A percentile compares a stretch with the other conserved stretches of the same genome.
Conservation (phyloP, 2,888 invertebrate genomes). For the Calliopum simillimum region DNA sequence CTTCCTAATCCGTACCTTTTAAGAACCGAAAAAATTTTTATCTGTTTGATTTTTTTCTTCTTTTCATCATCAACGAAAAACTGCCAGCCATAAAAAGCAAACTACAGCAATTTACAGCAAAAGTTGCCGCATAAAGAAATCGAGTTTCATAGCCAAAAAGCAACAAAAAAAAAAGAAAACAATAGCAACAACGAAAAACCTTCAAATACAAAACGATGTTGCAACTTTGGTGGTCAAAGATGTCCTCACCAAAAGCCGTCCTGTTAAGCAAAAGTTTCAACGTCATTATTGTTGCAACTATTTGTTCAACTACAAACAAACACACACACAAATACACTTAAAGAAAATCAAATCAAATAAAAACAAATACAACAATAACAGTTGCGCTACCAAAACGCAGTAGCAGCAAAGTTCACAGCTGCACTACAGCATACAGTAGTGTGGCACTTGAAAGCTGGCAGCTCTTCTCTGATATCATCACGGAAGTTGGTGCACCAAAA, state of each 20-base stretch:
- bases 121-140: too few species aligned
- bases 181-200: neutral
- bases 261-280: neutral
- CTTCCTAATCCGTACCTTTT: too few species aligned
- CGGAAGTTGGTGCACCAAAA: constrained; percentile 34
- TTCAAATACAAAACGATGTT: constrained; percentile 5
- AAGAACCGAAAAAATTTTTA: too few species aligned
- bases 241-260: constrained; percentile 12
- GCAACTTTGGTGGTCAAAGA: constrained; percentile 20
- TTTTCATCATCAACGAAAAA: too few species aligned
- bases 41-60: too few species aligned
- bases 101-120: too few species aligned
- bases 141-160: neutral
- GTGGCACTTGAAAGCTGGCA: constrained; percentile 27
- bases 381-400: neutral
- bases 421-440: constrained; percentile 6
- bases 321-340: neutral
- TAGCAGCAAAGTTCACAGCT: constrained; percentile 24
- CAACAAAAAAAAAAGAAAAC: neutral
- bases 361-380: neutral
- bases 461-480: constrained; percentile 19
- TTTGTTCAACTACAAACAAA: constrained; percentile 1
- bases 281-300: neutral
- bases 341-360: constrained; percentile 19
- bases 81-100: too few species aligned